These are phyloP conservation scores for Phengaris arion DNA, from an alignment of 2,888 invertebrate species.

Conservation along the genomic window DNA sequence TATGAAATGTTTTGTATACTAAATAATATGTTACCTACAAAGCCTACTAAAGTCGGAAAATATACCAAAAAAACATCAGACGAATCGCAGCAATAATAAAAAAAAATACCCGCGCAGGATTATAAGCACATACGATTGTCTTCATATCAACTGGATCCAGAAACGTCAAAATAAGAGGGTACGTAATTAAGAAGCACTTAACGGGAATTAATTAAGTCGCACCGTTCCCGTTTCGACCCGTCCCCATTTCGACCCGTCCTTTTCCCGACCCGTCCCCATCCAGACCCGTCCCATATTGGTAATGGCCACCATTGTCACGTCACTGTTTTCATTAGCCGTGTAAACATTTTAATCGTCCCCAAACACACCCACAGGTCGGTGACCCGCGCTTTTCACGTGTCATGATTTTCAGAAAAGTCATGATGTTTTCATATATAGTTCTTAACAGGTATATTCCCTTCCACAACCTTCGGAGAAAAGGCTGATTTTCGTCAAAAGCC, in stretches of 20 bases:
- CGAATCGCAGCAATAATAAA: background rate
- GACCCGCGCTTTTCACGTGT: background rate
- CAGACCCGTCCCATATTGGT: background rate
- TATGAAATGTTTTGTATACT: no score
- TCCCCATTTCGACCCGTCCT: conserved; percentile 8
- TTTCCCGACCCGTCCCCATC: background rate
- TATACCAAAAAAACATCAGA: background rate
- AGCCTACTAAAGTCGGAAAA: background rate
- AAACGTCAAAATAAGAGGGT: conserved; percentile 6
- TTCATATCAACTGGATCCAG: background rate
- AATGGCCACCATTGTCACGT: conserved; percentile 52
- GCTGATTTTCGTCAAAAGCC: no score
- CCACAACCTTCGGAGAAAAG: no score
- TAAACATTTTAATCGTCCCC: conserved; percentile 68
- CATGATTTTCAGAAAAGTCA: background rate
- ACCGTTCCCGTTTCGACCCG: conserved; percentile 25
- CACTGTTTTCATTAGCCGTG: conserved; percentile 68
- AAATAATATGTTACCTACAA: no score
- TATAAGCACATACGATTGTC: background rate
- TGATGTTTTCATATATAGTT: background rate
- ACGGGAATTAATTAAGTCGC: conserved; percentile 25
- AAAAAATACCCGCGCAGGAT: background rate
- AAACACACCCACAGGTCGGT: conserved; percentile 47
- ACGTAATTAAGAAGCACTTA: conserved; percentile 1
- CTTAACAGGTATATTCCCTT: background rate